Evolutionary conservation across 2,113 vertebrate genomes (phyloP).

Genomic region (Gallinago jamesoni): DNA sequence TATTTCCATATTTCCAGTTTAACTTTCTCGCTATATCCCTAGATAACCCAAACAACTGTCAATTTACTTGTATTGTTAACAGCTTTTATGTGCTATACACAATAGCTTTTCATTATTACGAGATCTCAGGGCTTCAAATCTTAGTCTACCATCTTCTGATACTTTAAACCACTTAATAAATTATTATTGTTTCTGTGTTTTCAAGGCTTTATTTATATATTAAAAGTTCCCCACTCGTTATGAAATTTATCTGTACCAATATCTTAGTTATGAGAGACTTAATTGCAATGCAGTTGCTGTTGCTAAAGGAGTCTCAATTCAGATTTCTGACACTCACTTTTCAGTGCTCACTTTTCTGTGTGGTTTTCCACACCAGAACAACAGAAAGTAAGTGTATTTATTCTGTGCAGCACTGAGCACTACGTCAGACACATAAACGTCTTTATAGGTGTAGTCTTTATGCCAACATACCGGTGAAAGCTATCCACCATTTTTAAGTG

Average conservation of each 20-base stretch:
- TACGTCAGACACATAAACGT: background rate
- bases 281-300: background rate
- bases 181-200: background rate
- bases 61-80: background rate
- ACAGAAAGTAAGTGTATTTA: background rate
- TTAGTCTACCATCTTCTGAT: background rate
- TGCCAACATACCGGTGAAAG: constrained; percentile 90
- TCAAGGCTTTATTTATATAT: background rate
- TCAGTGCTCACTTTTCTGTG: background rate
- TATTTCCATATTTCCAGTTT: constrained; percentile 42
- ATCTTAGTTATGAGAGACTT: background rate
- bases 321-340: background rate
- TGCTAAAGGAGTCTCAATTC: background rate
- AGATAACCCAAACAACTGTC: background rate
- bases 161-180: background rate
- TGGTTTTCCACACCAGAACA: background rate
- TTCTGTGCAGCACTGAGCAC: background rate
- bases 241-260: background rate
- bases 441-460: background rate
- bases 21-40: background rate
- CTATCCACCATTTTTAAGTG: constrained; percentile 99
- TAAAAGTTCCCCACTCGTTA: background rate
- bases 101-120: constrained; percentile 16
- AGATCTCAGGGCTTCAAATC: background rate
- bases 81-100: constrained; percentile 1